These are phyloP conservation scores for Agonopterix heracliana DNA, from an alignment of 2,888 invertebrate species.

Conservation along the genomic window DNA sequence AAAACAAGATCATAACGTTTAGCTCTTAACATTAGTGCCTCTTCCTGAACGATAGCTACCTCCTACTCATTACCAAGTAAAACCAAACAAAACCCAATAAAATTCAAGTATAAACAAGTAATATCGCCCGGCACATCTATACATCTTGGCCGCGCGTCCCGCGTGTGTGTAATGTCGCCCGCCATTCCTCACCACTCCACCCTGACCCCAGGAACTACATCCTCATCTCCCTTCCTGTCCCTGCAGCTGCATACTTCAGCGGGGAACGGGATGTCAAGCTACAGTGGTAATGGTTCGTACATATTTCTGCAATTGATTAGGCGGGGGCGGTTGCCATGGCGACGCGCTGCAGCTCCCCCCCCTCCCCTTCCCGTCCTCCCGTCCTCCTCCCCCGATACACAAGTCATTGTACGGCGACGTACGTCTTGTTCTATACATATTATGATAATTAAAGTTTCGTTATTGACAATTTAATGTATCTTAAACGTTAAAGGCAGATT, in stretches of 20 bases:
- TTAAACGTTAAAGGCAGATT: no score
- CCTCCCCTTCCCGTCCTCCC: conserved; percentile 16
- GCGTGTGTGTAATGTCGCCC: conserved; percentile 50
- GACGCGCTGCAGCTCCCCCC: conserved; percentile 41
- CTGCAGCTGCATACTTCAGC: conserved; percentile 13
- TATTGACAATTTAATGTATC: no score
- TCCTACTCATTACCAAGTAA: no score
- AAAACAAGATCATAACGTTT: no score
- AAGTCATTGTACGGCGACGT: conserved; percentile 30
- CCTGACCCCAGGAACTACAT: conserved; percentile 22
- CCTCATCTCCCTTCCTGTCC: conserved; percentile 20
- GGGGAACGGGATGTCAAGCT: conserved; percentile 29
- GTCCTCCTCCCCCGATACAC: conserved; percentile 20
- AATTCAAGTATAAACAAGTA: no score
- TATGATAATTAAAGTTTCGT: background rate
- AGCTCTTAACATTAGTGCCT: no score
- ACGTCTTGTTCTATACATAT: background rate
- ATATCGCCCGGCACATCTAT: conserved; percentile 27
- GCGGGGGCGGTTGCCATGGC: conserved; percentile 71
- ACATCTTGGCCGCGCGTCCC: conserved; percentile 59
- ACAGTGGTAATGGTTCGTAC: conserved; percentile 59
- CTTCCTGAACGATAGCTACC: no score
- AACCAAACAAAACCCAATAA: no score
- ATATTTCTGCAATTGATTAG: conserved; percentile 78
- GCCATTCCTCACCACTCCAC: conserved; percentile 36